These are phyloP conservation scores for Caenorhabditis sulstoni DNA, from an alignment of 2,888 invertebrate genomes.

Conservation along the genomic window DNA sequence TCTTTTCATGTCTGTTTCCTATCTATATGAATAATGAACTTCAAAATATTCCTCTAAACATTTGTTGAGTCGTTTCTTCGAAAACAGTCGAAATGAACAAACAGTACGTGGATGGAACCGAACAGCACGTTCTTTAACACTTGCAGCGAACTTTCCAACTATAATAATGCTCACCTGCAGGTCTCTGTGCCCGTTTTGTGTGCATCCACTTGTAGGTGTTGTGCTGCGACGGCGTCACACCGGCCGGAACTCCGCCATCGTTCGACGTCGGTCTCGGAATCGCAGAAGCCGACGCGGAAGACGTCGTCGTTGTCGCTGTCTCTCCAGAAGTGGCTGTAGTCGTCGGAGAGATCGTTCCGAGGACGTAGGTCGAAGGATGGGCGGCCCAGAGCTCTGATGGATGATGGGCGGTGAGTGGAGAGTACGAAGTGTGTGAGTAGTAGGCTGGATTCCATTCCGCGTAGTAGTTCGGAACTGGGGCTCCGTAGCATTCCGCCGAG, in stretches of 20 bases:
- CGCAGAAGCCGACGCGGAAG: conserved; percentile 12
- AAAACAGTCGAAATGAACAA: too few relatives aligned
- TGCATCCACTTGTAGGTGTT: conserved; percentile 80
- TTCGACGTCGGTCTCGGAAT: conserved; percentile 26
- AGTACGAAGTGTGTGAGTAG: conserved; percentile 43
- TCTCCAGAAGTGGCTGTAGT: not conserved
- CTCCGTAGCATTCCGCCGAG: conserved; percentile 66
- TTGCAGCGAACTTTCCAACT: not conserved
- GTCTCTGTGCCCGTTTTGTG: conserved; percentile 75
- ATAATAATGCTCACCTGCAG: conserved; percentile 64
- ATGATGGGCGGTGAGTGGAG: conserved; percentile 34
- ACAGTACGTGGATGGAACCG: too few relatives aligned
- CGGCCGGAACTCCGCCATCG: conserved; percentile 36
- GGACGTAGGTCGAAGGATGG: conserved; percentile 35
- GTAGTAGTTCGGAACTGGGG: conserved; percentile 57
- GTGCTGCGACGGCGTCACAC: conserved; percentile 42
- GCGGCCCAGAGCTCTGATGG: conserved; percentile 32
- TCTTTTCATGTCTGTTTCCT: too few relatives aligned
- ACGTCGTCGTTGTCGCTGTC: not conserved
- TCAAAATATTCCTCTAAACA: too few relatives aligned
- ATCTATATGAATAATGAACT: too few relatives aligned
- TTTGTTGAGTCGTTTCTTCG: too few relatives aligned
- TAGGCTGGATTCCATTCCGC: conserved; percentile 63
- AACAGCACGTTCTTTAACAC: too few relatives aligned
- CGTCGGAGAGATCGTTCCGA: conserved; percentile 28